Conservation (phyloP, 1,140 invertebrate species). For the Ceratina calcarata region DNA sequence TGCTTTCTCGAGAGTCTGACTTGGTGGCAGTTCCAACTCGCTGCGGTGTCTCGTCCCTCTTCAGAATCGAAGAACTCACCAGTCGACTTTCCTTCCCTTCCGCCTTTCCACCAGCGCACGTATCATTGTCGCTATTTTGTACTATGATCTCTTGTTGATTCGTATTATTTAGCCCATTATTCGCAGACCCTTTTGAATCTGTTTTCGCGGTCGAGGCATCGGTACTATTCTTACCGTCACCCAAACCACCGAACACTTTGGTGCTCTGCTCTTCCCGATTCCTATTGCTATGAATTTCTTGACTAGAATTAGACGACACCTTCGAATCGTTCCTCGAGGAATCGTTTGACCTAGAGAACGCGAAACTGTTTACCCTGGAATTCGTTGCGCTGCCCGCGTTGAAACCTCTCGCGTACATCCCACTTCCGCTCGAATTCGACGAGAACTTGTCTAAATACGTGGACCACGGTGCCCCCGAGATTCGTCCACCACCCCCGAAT, state of each 20-base stretch:
- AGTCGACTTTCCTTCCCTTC: slow-evolving; percentile 20
- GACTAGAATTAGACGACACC: slow-evolving; percentile 47
- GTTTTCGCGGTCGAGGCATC: slow-evolving; percentile 9
- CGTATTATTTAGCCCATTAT: neutral
- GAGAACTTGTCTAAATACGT: slow-evolving; percentile 83
- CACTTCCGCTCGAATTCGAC: slow-evolving; percentile 46
- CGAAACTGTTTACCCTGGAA: slow-evolving; percentile 66
- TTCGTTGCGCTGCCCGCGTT: slow-evolving; percentile 41
- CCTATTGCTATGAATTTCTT: slow-evolving; percentile 43
- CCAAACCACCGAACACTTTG: slow-evolving; percentile 26
- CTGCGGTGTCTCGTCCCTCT: slow-evolving; percentile 31
- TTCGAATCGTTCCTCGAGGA: slow-evolving; percentile 47
- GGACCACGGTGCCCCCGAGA: slow-evolving; percentile 83
- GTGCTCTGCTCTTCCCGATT: slow-evolving; percentile 29
- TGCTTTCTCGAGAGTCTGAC: slow-evolving; percentile 39
- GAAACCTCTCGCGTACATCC: slow-evolving; percentile 64
- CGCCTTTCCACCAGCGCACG: slow-evolving; percentile 6
- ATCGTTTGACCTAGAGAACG: slow-evolving; percentile 60
- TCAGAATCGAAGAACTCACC: slow-evolving; percentile 19
- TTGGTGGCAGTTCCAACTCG: slow-evolving; percentile 37
- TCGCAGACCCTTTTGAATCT: slow-evolving; percentile 24
- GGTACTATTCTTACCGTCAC: neutral
- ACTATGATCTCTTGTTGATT: slow-evolving; percentile 58
- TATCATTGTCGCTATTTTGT: slow-evolving; percentile 28
- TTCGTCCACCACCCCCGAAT: slow-evolving; percentile 82